phyloP scores from a whole-genome alignment of 2,888 invertebrate genomes.

The Nasonovia ribisnigri region DNA sequence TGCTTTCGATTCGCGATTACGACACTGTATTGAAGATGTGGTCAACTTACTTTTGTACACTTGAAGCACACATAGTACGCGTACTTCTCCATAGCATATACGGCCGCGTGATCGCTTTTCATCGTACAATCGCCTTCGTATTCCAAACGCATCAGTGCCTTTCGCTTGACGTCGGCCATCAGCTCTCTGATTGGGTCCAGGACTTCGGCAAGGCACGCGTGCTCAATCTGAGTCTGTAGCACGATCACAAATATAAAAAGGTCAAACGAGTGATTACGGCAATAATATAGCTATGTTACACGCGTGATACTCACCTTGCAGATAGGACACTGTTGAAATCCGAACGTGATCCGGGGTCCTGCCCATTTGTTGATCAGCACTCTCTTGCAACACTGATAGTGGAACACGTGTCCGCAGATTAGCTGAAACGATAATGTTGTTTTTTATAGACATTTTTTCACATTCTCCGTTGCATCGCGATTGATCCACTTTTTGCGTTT shows the following conservation, averaged over 20 bases:
- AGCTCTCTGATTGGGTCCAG: constrained; percentile 85
- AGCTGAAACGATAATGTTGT: constrained; percentile 73
- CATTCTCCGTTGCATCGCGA: background rate
- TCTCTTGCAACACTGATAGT: constrained; percentile 89
- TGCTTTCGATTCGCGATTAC: too few relatives aligned
- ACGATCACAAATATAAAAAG: background rate
- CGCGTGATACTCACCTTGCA: constrained; percentile 80
- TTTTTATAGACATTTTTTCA: background rate
- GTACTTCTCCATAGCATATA: constrained; percentile 96
- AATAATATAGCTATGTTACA: background rate
- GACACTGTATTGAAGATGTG: too few relatives aligned
- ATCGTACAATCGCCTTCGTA: constrained; percentile 90
- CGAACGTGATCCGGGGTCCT: constrained; percentile 95
- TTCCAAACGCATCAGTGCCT: constrained; percentile 94
- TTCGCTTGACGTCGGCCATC: constrained; percentile 90
- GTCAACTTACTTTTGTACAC: constrained; percentile 80
- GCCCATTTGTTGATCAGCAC: constrained; percentile 91
- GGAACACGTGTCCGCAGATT: constrained; percentile 96
- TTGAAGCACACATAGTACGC: constrained; percentile 98
- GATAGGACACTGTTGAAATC: constrained; percentile 95
- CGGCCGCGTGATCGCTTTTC: constrained; percentile 84
- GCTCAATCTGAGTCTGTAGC: constrained; percentile 82
- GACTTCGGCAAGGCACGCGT: constrained; percentile 82
- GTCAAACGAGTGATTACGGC: background rate
- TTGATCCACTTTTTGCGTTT: background rate